Evolutionary conservation across 1,140 invertebrate species (phyloP).

Genomic region (Planococcus citri): DNA sequence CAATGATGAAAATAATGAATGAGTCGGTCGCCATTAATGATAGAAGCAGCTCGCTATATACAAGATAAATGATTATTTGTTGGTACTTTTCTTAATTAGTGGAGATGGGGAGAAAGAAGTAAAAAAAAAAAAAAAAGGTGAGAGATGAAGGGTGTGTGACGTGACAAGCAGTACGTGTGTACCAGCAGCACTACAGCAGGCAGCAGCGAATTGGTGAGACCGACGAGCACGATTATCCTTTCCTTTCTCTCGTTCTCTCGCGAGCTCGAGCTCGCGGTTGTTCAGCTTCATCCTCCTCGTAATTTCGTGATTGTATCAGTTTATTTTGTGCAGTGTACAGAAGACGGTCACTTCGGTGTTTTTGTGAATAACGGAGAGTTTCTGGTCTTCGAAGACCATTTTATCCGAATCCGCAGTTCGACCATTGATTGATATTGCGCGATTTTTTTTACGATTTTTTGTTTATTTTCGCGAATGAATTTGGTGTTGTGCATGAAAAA

Average conservation of each 20-base stretch:
- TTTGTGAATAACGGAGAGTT: not conserved
- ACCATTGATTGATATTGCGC: no score
- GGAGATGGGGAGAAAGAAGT: not conserved
- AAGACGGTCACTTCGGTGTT: not conserved
- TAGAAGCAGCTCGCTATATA: no score
- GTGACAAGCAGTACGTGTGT: not conserved
- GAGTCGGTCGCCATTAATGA: no score
- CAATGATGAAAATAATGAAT: no score
- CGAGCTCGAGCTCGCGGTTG: not conserved
- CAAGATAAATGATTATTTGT: no score
- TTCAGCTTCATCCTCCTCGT: not conserved
- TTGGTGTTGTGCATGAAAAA: no score
- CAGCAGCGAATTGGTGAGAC: no score
- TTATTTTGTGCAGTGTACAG: not conserved
- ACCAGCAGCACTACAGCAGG: no score
- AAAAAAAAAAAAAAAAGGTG: not conserved
- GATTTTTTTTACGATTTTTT: no score
- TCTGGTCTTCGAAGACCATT: no score
- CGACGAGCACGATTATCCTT: not conserved
- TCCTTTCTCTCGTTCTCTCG: not conserved
- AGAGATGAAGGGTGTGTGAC: not conserved
- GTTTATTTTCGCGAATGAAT: no score
- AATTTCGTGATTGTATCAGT: conserved; percentile 3
- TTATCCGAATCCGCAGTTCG: no score
- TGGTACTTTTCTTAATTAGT: not conserved